Evolutionary conservation across 2,888 invertebrate genomes (phyloP), one percentile per base, ranked within the genome.

Genomic region (Drosophila histrio): DNA sequence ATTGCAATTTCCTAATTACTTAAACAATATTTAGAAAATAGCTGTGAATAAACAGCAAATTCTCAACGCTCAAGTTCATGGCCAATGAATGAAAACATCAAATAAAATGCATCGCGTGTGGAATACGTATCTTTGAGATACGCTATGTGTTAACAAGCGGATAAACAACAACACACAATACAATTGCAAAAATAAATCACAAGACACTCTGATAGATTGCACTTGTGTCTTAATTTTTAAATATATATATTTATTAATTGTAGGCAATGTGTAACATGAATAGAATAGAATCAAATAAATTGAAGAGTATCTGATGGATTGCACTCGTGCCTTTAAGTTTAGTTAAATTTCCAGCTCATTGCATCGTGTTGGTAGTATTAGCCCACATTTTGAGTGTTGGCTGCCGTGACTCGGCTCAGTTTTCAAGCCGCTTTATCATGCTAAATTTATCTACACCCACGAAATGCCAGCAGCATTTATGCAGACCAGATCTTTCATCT

Each of bases 381-480:
- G 73, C 65, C 73, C 58, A 76, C 21, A 50, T 75, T 63, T 64
- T n/a, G 50, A 59, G 24, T 39, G 41, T 54, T 44, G 22, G 22
- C 49, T 62, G 67, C 62, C 86, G 86, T 80, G 86, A 74, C 79
- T 81, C 22, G 67, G 63, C 61, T 65, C 70, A 66, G 72, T 72
- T 81, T 81, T 56, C 47, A 38, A 60, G 53, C 58, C 53, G 60
- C 60, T 66, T 74, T 84, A 87, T 88, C 87, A 65, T 34, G 50
- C 60, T 39, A 65, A 83, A 80, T 77, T 61, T 50, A 84, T 84
- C 71, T 83, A 80, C 83, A 84, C 83, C 83, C 88, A 84, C 85
- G 81, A 88, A 73, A 4, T 60, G 87, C 87, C 88, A 58, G 49
- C 57, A 84, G 85, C 87, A 58, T 80, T 86, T 72, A 58, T 38